A percentile compares a stretch with the other conserved stretches of the same genome.
Evolutionary conservation across 2,113 vertebrate species (phyloP).

Genomic region (Phycodurus eques): DNA sequence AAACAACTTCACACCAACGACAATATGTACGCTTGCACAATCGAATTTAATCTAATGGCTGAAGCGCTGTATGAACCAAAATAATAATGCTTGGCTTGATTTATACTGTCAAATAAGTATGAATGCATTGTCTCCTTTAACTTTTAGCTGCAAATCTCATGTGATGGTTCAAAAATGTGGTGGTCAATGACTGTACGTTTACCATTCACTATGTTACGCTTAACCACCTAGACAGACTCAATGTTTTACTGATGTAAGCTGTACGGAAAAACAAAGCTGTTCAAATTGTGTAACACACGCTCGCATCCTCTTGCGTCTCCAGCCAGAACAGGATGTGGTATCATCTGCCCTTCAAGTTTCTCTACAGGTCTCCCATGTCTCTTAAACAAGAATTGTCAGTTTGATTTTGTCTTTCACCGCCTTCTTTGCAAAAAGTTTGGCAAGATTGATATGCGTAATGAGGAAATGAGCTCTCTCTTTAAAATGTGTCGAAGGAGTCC

Average conservation of each 20-base stretch:
- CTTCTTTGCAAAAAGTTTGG: not conserved
- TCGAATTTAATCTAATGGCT: no score
- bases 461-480: not conserved
- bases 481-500: not conserved
- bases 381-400: conserved; percentile 4
- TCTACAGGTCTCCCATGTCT: conserved; percentile 27
- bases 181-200: not conserved
- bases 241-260: not conserved
- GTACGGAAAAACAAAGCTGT: conserved; percentile 19
- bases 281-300: conserved; percentile 42
- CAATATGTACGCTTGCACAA: not conserved
- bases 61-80: no score
- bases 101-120: no score
- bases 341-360: conserved; percentile 24
- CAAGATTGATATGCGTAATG: not conserved
- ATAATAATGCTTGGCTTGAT: no score
- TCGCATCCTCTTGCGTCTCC: conserved; percentile 34
- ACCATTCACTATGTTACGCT: not conserved
- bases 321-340: conserved; percentile 73
- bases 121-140: not conserved
- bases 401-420: not conserved
- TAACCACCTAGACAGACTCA: not conserved
- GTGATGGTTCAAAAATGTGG: not conserved
- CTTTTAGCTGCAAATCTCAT: not conserved
- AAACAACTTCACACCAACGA: not conserved